Conservation (phyloP, 2,888 invertebrate species). For the Microctonus brassicae region DNA sequence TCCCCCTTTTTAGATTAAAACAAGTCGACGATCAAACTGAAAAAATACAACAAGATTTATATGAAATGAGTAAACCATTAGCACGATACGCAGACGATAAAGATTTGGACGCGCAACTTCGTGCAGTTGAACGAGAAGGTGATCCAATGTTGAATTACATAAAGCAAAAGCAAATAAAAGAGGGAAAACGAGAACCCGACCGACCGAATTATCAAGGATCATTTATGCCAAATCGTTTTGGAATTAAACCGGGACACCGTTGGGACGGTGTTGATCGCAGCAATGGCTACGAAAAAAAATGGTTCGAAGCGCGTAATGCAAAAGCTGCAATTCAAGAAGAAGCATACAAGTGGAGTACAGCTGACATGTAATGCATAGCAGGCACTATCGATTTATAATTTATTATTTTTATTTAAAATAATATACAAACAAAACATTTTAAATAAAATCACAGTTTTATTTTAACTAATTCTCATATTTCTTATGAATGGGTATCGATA, state of each 20-base stretch:
- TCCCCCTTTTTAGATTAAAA: slow-evolving; percentile 76
- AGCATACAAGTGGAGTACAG: slow-evolving; percentile 93
- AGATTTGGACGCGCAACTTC: slow-evolving; percentile 86
- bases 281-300: slow-evolving; percentile 94
- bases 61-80: slow-evolving; percentile 91
- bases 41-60: slow-evolving; percentile 79
- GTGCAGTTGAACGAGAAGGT: slow-evolving; percentile 82
- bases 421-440: slow-evolving; percentile 19
- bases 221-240: slow-evolving; percentile 92
- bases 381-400: slow-evolving; percentile 26
- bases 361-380: slow-evolving; percentile 85
- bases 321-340: slow-evolving; percentile 84
- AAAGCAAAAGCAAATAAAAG: slow-evolving; percentile 77
- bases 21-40: slow-evolving; percentile 83
- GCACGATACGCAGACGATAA: slow-evolving; percentile 90
- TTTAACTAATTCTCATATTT: neutral
- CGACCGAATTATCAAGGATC: slow-evolving; percentile 84
- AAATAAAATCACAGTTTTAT: neutral
- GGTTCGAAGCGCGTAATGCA: slow-evolving; percentile 83
- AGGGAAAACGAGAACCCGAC: slow-evolving; percentile 73
- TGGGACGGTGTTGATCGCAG: slow-evolving; percentile 99
- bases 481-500: too few relatives aligned
- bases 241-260: slow-evolving; percentile 91
- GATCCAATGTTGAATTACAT: slow-evolving; percentile 97
- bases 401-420: slow-evolving; percentile 5